Conservation (phyloP, 2,113 vertebrate genomes). For the Spizaetus ornatus region DNA sequence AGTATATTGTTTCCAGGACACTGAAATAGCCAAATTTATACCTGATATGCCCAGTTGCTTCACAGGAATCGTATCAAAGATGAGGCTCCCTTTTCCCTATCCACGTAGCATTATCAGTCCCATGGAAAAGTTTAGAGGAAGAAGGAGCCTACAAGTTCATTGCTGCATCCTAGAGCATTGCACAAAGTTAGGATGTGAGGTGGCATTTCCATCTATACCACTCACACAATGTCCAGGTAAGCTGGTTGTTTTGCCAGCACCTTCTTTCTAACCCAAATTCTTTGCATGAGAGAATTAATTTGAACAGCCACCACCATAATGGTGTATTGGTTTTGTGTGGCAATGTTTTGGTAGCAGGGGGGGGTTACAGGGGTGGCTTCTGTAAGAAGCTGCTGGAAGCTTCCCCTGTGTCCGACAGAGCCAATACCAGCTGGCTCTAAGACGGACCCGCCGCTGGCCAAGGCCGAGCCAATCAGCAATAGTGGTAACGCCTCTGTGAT, state of each 20-base stretch:
- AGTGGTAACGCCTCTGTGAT: too few relatives aligned
- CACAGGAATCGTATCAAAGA: not conserved
- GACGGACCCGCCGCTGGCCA: fast-evolving
- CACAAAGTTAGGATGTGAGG: not conserved
- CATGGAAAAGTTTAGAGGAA: not conserved
- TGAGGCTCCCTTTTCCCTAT: not conserved
- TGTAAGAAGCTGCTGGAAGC: too few relatives aligned
- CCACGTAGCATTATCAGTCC: not conserved
- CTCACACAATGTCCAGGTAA: not conserved
- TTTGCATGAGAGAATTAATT: not conserved
- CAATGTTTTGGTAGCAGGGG: too few relatives aligned
- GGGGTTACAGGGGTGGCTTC: too few relatives aligned
- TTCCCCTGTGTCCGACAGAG: too few relatives aligned
- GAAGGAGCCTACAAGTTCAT: not conserved
- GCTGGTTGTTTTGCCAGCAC: not conserved
- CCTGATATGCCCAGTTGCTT: not conserved
- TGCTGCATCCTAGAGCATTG: not conserved
- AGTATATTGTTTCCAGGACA: not conserved
- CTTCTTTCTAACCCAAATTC: not conserved
- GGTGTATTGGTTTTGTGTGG: too few relatives aligned
- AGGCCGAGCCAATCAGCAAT: too few relatives aligned
- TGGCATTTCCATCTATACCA: not conserved
- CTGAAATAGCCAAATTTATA: not conserved
- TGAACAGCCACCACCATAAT: not conserved
- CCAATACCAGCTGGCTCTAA: too few relatives aligned